Percentiles rank a stretch among this genome's conserved stretches.
phyloP scores from a whole-genome alignment of 2,888 invertebrate species.

The Steinernema carpocapsae region DNA sequence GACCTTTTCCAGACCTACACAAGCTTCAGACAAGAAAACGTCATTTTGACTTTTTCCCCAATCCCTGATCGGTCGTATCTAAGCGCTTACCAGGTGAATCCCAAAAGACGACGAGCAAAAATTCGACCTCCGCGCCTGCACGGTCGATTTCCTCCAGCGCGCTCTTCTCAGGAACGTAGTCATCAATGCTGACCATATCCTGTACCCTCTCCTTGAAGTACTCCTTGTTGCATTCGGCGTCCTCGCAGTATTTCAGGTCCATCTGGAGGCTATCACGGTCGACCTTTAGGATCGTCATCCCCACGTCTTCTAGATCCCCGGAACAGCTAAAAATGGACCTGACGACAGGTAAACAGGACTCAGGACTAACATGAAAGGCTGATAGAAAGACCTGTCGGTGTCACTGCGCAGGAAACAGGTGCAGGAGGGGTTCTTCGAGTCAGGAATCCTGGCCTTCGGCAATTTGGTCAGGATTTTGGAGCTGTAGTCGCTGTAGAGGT shows the following conservation, averaged over 20 bases:
- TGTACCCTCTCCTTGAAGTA: background rate
- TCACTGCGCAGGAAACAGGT: background rate
- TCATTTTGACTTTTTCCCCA: too few relatives aligned
- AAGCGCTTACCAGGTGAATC: background rate
- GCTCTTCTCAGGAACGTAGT: background rate
- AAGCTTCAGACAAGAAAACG: too few relatives aligned
- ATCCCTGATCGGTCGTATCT: background rate
- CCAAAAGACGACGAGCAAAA: slow-evolving; percentile 3
- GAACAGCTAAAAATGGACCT: background rate
- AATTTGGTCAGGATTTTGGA: too few relatives aligned
- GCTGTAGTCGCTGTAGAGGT: too few relatives aligned
- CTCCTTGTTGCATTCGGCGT: background rate
- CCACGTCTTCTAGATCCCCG: background rate
- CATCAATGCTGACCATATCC: slow-evolving; percentile 1
- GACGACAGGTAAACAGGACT: background rate
- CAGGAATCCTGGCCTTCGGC: too few relatives aligned
- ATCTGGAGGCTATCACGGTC: background rate
- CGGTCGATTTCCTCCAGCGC: background rate
- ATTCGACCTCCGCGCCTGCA: background rate
- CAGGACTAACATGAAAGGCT: slow-evolving; percentile 13
- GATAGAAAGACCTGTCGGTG: background rate
- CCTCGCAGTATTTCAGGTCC: slow-evolving; percentile 9
- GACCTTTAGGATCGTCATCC: slow-evolving; percentile 1
- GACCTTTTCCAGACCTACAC: too few relatives aligned
- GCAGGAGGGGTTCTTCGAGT: background rate